A percentile compares a stretch with the other conserved stretches of the same genome.
These are phyloP conservation scores for Polypterus senegalus DNA, from an alignment of 2,113 vertebrate species.

Conservation along the genomic window DNA sequence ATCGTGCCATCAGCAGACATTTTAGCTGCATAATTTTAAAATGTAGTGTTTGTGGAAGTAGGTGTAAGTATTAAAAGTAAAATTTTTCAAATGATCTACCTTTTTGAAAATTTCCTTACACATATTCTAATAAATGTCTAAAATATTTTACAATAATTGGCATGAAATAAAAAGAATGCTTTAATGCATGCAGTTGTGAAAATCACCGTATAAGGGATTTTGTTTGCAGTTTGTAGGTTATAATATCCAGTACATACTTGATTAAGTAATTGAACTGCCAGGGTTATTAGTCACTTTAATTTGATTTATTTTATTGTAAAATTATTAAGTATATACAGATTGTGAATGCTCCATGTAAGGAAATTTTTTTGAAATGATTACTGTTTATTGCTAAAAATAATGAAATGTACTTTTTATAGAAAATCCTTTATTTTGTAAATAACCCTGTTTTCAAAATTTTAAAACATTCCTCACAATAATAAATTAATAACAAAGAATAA, in stretches of 20 bases:
- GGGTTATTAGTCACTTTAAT: not conserved
- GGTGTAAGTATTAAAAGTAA: too few relatives aligned
- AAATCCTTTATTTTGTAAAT: too few relatives aligned
- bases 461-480: too few relatives aligned
- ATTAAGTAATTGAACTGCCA: not conserved
- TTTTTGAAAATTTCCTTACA: not conserved
- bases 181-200: conserved; percentile 20
- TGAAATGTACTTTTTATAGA: too few relatives aligned
- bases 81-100: too few relatives aligned
- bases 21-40: too few relatives aligned
- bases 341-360: conserved; percentile 19
- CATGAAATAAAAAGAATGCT: conserved; percentile 23
- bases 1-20: too few relatives aligned
- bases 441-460: too few relatives aligned
- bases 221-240: conserved; percentile 20
- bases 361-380: conserved; percentile 19
- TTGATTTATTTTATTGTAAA: not conserved
- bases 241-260: not conserved
- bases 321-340: conserved; percentile 8
- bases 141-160: conserved; percentile 16
- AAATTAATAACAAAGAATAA: too few relatives aligned
- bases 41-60: too few relatives aligned
- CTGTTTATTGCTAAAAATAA: too few relatives aligned
- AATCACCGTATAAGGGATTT: conserved; percentile 13
- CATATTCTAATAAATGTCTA: conserved; percentile 9